Evolutionary conservation across 1,140 invertebrate species (phyloP).

Genomic region (Drosophila insularis): DNA sequence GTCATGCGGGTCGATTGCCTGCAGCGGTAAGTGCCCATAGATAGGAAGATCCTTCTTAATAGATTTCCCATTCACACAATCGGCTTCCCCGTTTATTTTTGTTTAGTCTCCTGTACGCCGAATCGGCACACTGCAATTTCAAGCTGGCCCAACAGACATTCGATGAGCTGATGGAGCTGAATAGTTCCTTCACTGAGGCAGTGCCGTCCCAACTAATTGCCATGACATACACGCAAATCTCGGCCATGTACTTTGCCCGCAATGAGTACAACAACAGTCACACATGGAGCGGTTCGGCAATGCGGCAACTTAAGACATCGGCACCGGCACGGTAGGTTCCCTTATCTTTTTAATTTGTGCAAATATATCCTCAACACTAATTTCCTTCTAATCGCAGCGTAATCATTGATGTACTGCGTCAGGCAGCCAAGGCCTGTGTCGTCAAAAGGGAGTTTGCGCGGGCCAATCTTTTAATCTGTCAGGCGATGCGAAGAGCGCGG

Average conservation of each 20-base stretch:
- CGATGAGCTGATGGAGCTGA: slow-evolving; percentile 49
- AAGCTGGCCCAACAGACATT: slow-evolving; percentile 81
- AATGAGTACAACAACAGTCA: slow-evolving; percentile 91
- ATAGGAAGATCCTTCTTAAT: background rate
- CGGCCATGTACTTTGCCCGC: slow-evolving; percentile 89
- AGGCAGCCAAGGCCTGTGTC: slow-evolving; percentile 93
- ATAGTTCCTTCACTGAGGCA: slow-evolving; percentile 21
- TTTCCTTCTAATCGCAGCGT: slow-evolving; percentile 82
- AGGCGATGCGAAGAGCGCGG: slow-evolving; percentile 89
- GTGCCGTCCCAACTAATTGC: slow-evolving; percentile 83
- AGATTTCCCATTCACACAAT: background rate
- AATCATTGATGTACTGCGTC: slow-evolving; percentile 90
- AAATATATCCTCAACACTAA: background rate
- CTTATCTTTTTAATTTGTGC: background rate
- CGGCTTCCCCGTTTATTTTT: slow-evolving; percentile 26
- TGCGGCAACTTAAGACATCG: slow-evolving; percentile 86
- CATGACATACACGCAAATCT: slow-evolving; percentile 90
- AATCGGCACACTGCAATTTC: slow-evolving; percentile 91
- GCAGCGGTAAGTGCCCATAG: slow-evolving; percentile 85
- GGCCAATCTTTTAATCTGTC: slow-evolving; percentile 90
- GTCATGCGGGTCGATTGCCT: slow-evolving; percentile 87
- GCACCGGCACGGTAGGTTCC: slow-evolving; percentile 84
- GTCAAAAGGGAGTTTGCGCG: slow-evolving; percentile 91
- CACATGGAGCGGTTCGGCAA: slow-evolving; percentile 89
- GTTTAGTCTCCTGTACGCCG: slow-evolving; percentile 90